phyloP scores from a whole-genome alignment of 1,140 invertebrate genomes.

The Hycleus phaleratus region DNA sequence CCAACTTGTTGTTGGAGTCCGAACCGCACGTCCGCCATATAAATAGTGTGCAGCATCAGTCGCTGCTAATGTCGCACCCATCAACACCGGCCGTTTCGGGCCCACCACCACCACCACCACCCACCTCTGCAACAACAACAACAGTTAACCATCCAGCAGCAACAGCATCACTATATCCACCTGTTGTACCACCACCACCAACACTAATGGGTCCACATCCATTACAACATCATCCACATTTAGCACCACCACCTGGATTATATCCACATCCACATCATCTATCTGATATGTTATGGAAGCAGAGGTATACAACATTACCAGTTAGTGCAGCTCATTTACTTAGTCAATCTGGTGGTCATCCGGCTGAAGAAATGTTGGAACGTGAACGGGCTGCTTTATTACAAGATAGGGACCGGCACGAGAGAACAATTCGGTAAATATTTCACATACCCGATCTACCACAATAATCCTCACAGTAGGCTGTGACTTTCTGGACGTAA shows the following conservation, averaged over 20 bases:
- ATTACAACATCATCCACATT: constrained; percentile 41
- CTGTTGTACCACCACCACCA: constrained; percentile 31
- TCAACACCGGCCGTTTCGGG: constrained; percentile 31
- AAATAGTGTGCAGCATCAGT: constrained; percentile 46
- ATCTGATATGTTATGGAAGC: constrained; percentile 38
- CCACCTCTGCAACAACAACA: constrained; percentile 31
- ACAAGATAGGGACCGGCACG: constrained; percentile 38
- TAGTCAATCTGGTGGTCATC: constrained; percentile 10
- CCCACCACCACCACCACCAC: constrained; percentile 30
- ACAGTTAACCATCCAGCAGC: constrained; percentile 27
- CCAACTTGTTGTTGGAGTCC: constrained; percentile 41
- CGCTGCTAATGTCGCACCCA: constrained; percentile 48
- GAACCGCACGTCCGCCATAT: constrained; percentile 47
- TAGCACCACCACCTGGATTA: constrained; percentile 44
- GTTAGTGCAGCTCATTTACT: constrained; percentile 39
- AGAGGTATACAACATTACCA: constrained; percentile 39
- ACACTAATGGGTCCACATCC: constrained; percentile 35
- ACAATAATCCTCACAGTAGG: too few relatives aligned
- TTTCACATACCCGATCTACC: not conserved
- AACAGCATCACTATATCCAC: constrained; percentile 27
- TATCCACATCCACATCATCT: constrained; percentile 41
- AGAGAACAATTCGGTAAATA: constrained; percentile 29
- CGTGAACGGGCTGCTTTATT: constrained; percentile 41
- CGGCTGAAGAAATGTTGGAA: constrained; percentile 53
- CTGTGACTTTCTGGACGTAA: too few relatives aligned